Evolutionary conservation across 2,113 vertebrate genomes (phyloP), one percentile per base, ranked within the genome.

Genomic region (Lichenostomus cassidix): DNA sequence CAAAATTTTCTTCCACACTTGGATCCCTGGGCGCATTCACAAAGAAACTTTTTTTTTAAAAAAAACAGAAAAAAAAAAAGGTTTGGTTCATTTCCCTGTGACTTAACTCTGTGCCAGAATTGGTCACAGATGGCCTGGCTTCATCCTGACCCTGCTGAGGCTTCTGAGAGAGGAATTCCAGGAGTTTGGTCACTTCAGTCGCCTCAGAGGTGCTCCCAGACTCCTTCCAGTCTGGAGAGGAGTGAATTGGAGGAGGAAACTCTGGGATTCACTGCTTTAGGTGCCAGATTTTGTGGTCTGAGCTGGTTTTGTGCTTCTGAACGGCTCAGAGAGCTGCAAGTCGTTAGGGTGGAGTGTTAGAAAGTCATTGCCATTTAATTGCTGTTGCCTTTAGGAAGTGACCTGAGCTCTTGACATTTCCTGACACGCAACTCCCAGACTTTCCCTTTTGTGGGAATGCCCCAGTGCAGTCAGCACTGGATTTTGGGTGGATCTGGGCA

Each of bases 31-130:
- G 79, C 86, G 75, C 64, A 46, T 69, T 87, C 68, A 90, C 90
- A 94, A 90, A 93, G 88, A 77, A 89, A 84, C 21, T 31, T 79
- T 22, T 31, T 49, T 68, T 67, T 12, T 37, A 37, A 8, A 23
- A 39, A 39, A 39, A 39, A 39, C 37, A 39, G 52, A 78, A 46
- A 46, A 46, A 46, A 20, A 47, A 47, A 11, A 47, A 93, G 60
- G 59, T 83, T 97, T 93, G 60, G 33, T 80, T 95, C n/a, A 5
- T 24, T 96, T 94, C 67, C 49, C 81, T 74, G 75, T 94, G 91
- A 60, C 64, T 87, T 76, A 80, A 81, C 24, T 52, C 17, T 17
- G 44, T 79, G 85, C 88, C 85, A 80, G 82, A 81, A 70, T 55
- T 75, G 88, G 88, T 80, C 79, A 59, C 71, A 68, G 79, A 74